Conservation (phyloP, 2,888 invertebrate species). For the Scotopteryx bipunctaria region DNA sequence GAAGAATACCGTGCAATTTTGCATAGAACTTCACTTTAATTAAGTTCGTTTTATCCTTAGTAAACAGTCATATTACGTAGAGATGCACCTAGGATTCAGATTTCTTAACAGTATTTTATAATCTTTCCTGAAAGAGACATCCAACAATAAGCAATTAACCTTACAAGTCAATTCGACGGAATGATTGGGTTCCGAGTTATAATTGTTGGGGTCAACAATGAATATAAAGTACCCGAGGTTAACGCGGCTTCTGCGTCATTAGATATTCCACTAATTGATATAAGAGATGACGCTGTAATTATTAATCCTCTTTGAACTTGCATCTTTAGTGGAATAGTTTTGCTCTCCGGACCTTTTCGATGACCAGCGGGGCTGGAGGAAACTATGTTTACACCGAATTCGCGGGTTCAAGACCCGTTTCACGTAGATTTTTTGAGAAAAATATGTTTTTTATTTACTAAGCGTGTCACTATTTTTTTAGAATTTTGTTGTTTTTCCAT, state of each 20-base stretch:
- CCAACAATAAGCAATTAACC: slow-evolving; percentile 21
- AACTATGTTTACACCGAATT: too few species aligned
- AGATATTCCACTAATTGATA: slow-evolving; percentile 12
- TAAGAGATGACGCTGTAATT: background rate
- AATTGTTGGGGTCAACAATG: slow-evolving; percentile 10
- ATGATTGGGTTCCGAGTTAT: slow-evolving; percentile 11
- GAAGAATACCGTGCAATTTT: background rate
- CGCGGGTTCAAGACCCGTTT: too few species aligned
- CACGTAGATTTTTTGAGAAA: too few species aligned
- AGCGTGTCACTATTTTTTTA: too few species aligned
- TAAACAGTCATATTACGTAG: too few species aligned
- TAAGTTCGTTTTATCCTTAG: too few species aligned
- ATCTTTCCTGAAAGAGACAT: too few species aligned
- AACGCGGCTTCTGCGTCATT: slow-evolving; percentile 7
- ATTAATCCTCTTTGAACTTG: background rate
- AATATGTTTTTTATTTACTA: too few species aligned
- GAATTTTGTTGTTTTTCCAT: too few species aligned
- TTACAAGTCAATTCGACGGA: slow-evolving; percentile 8
- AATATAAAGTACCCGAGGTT: slow-evolving; percentile 1
- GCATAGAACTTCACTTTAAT: background rate
- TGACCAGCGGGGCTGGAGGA: too few species aligned
- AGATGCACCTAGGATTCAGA: too few species aligned
- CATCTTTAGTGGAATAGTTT: background rate
- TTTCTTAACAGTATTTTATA: too few species aligned
- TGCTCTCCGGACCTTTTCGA: background rate